These are phyloP conservation scores for Oryzias celebensis DNA, from an alignment of 2,113 vertebrate genomes.

Conservation along the genomic window DNA sequence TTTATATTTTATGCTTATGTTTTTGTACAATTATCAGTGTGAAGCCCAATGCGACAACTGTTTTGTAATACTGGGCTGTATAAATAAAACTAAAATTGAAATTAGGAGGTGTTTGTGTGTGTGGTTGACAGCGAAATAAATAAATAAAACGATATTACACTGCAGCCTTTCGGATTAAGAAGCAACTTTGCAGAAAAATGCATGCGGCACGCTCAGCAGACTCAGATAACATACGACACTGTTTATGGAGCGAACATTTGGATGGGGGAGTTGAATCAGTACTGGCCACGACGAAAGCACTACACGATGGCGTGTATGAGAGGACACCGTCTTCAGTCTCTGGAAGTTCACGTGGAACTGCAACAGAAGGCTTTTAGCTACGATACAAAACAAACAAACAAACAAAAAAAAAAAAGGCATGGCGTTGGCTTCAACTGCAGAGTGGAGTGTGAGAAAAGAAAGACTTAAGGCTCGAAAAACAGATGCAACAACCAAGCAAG, in stretches of 20 bases:
- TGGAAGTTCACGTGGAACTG: conserved; percentile 5
- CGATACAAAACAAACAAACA: conserved; percentile 9
- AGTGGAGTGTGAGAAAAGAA: conserved; percentile 40
- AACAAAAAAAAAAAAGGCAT: conserved; percentile 62
- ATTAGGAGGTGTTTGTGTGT: not conserved
- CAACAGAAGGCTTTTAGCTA: conserved; percentile 21
- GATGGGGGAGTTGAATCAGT: conserved; percentile 18
- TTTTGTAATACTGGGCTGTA: too few relatives aligned
- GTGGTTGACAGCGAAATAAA: not conserved
- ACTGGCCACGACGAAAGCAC: conserved; percentile 5
- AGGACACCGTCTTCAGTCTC: conserved; percentile 35
- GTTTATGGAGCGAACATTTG: conserved; percentile 32
- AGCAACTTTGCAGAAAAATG: conserved; percentile 16
- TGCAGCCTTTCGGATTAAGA: conserved; percentile 1
- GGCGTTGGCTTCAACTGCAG: conserved; percentile 37
- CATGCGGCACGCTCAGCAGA: not conserved
- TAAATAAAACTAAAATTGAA: too few relatives aligned
- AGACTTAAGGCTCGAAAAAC: conserved; percentile 62
- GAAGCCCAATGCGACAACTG: too few relatives aligned
- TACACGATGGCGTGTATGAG: conserved; percentile 23
- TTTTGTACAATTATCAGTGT: too few relatives aligned
- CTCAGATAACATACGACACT: conserved; percentile 7
- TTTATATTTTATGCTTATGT: too few relatives aligned
- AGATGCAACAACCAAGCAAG: conserved; percentile 56
- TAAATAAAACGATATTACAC: not conserved